Evolutionary conservation across 2,113 vertebrate species (phyloP).

Genomic region (Passer domesticus): DNA sequence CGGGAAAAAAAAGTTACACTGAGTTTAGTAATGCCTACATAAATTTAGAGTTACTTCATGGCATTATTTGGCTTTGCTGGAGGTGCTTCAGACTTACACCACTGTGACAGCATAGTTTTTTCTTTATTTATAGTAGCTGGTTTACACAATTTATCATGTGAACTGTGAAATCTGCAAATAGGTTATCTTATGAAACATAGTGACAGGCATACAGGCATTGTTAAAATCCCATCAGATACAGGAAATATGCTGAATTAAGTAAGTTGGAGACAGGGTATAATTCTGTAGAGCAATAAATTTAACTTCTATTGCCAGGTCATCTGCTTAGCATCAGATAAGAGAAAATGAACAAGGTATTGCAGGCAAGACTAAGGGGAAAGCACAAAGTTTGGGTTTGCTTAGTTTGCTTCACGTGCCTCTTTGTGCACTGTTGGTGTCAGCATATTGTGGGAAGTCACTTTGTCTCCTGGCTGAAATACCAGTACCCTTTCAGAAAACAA

Average conservation of each 20-base stretch:
- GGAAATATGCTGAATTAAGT: not conserved
- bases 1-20: not conserved
- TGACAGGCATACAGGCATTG: not conserved
- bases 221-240: not conserved
- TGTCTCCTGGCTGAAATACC: not conserved
- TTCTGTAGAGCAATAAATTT: conserved; percentile 3
- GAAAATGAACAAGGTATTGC: not conserved
- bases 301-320: not conserved
- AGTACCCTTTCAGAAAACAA: not conserved
- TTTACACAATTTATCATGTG: conserved; percentile 15
- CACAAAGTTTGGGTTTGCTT: not conserved
- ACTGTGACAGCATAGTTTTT: not conserved
- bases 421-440: not conserved
- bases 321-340: conserved; percentile 17
- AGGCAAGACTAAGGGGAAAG: not conserved
- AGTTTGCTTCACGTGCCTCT: not conserved
- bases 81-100: conserved; percentile 7
- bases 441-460: not conserved
- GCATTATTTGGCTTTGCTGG: not conserved
- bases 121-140: conserved; percentile 14
- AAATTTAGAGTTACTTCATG: conserved; percentile 10
- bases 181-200: not conserved
- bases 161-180: conserved; percentile 42
- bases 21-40: not conserved
- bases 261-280: not conserved